Evolutionary conservation across 2,113 vertebrate genomes (phyloP), one percentile per base, ranked within the genome.

Genomic region (Menura novaehollandiae): DNA sequence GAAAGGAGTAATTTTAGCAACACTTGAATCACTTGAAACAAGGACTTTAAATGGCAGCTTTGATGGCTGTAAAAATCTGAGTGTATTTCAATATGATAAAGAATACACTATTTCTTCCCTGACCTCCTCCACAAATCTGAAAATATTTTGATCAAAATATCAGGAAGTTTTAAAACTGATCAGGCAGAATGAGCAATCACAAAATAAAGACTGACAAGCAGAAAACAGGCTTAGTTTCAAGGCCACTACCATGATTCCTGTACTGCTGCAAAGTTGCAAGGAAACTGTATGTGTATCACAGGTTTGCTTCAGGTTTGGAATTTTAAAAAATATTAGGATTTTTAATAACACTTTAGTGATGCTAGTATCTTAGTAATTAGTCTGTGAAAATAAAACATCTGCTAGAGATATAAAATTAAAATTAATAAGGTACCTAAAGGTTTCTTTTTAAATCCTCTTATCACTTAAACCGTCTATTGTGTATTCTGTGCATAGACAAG

Each of bases 401-500:
- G 32, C 23, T 93, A 72, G 26, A 95, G 37, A 41, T 90, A 88
- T 53, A 97, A 95, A 95, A 60, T 52, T 85, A 89, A 96, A 97
- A 95, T 79, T 95, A 96, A 85, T 97, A 91, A 83, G 60, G 23
- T 95, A 95, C 83, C 87, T 90, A 71, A 91, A 95, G 13, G 9
- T 87, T 93, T 96, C 5, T 84, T 94, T 97, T 91, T 77, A 94
- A 97, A 93, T 96, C 44, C 19, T 95, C 21, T 74, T 89, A 68
- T 32, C 41, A 71, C 16, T 92, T 81, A 83, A 92, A 79, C 51
- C 67, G 26, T 44, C 37, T 82, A 5, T 60, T 68, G 16, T 47
- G 46, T 78, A 60, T 91, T 97, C 76, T 88, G 47, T 23, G 7
- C 16, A 22, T 13, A 51, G 17, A 24, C 5, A 32, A 71, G 41